Base-by-base conservation (phyloP, 2,113 vertebrate genomes). In the Erythrocercus mccallii region DNA sequence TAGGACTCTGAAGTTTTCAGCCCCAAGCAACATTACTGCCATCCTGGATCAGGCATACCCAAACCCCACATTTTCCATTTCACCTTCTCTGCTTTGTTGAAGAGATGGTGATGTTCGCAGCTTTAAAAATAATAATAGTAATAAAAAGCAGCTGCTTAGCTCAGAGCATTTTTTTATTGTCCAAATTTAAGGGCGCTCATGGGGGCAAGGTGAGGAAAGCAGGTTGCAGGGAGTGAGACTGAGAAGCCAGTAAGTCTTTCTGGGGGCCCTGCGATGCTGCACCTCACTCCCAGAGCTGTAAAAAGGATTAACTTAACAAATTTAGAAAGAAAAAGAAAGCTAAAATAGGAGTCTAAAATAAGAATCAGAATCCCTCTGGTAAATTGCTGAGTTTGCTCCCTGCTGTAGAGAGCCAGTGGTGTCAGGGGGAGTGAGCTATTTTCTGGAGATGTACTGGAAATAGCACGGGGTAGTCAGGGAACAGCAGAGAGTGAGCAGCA, bases 281-380 rank as follows among this genome's bases (percentile, higher is more conserved):
- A 77, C 28, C 62, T 70, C 1, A 0, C 28, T 94, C 80, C 57
- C 80, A 92, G 72, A 71, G 68, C 90, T 94, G 72, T 71, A 84
- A 92, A 88, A 95, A 20, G 86, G 86, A 94, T 96, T 96, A 92
- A 90, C 35, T 81, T 68, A 27, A 81, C 62, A 94, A 86, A 86
- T 94, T 74, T 86, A 84, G 73, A 94, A 85, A 69, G 64, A 80
- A 94, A 90, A 93, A 83, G 68, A 90, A 83, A 60, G 44, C 72
- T 93, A 86, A 94, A 95, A 90, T 64, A 92, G 64, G 40, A 92
- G 64, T 81, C 92, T 95, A 95, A 97, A 96, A 96, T 93, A 95
- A 88, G 96, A 94, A 94, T 47, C 92, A 97, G 92, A 96, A 96
- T 97, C 93, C 95, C 95, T 93, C 76, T 90, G 92, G 93, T 90